Percentiles rank a stretch among this genome's conserved stretches.
These are phyloP conservation scores for Mizuhopecten yessoensis DNA, from an alignment of 1,140 invertebrate genomes.

Conservation along the genomic window DNA sequence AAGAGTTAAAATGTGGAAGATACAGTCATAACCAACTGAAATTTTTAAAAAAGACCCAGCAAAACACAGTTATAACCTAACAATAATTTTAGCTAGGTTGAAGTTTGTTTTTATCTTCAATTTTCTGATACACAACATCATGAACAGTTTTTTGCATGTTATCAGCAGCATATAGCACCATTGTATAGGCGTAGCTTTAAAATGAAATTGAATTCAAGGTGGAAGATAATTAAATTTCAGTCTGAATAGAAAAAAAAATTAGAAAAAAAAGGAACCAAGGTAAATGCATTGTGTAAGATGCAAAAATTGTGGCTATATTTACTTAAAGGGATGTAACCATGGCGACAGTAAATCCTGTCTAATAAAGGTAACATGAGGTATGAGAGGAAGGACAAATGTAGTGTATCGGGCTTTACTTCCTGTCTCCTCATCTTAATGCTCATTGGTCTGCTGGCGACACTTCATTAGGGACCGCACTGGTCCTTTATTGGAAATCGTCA, in stretches of 20 bases:
- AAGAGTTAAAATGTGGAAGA: no score
- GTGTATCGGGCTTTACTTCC: not conserved
- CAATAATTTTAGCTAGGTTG: no score
- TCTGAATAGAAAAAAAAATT: no score
- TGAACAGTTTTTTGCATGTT: not conserved
- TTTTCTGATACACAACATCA: no score
- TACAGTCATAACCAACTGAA: no score
- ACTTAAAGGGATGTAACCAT: not conserved
- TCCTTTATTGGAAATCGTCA: not conserved
- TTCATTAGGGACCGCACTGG: not conserved
- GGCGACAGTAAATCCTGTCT: constrained; percentile 1
- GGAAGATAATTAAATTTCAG: not conserved
- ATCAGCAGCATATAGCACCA: not conserved
- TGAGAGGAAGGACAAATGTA: not conserved
- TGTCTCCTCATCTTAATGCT: not conserved
- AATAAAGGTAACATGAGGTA: not conserved
- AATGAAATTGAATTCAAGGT: constrained; percentile 28
- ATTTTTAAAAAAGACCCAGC: no score
- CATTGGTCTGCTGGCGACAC: not conserved
- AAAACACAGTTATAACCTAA: no score
- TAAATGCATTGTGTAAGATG: not conserved
- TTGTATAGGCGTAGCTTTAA: not conserved
- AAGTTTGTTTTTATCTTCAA: no score
- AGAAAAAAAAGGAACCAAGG: not conserved
- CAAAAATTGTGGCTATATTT: not conserved